Evolutionary conservation across 1,140 invertebrate genomes (phyloP).

Genomic region (Meloidogyne chitwoodi): DNA sequence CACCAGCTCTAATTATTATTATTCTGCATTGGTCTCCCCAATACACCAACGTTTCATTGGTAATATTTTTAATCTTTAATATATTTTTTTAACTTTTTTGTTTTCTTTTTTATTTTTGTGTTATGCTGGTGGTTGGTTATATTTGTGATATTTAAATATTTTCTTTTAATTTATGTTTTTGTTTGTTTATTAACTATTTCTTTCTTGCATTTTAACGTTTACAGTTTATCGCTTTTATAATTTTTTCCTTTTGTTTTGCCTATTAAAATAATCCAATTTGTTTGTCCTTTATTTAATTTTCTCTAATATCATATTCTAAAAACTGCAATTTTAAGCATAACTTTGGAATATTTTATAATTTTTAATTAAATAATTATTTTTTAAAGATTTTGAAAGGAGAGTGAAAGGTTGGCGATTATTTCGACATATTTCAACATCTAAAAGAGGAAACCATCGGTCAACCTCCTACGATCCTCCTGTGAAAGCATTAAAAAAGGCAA

Average conservation of each 20-base stretch:
- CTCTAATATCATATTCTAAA: too few relatives aligned
- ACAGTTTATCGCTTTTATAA: too few relatives aligned
- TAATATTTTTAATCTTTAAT: background rate
- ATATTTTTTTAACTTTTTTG: background rate
- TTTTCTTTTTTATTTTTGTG: background rate
- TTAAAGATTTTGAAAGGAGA: background rate
- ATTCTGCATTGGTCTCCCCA: background rate
- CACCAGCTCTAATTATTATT: background rate
- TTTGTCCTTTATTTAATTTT: too few relatives aligned
- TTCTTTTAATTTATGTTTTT: background rate
- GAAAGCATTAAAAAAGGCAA: background rate
- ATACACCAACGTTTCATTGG: constrained; percentile 20
- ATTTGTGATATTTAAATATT: background rate
- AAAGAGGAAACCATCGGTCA: background rate
- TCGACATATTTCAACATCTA: background rate
- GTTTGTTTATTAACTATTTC: background rate
- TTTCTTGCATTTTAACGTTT: too few relatives aligned
- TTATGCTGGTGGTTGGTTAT: background rate
- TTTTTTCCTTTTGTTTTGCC: too few relatives aligned
- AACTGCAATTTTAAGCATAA: too few relatives aligned
- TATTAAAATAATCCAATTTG: too few relatives aligned
- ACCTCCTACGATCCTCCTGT: constrained; percentile 2
- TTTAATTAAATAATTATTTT: background rate
- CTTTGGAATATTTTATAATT: background rate
- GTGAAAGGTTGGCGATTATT: background rate